Conservation (phyloP, 1,140 invertebrate genomes). For the Pogonomyrmex californicus region DNA sequence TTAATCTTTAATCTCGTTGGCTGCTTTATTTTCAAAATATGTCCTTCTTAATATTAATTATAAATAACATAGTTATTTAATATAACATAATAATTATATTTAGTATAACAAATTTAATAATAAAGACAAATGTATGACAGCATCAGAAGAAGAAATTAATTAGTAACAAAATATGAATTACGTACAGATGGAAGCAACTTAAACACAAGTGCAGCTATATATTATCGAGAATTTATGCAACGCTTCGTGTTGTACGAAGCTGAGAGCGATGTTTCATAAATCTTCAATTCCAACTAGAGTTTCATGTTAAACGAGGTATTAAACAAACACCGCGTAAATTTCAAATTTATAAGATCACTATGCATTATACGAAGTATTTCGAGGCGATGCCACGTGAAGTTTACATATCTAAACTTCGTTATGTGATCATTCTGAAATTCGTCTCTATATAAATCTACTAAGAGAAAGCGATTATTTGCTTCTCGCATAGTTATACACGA, state of each 20-base stretch:
- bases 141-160: background rate
- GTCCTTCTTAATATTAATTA: background rate
- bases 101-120: background rate
- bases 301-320: conserved; percentile 54
- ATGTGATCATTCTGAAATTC: background rate
- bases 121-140: background rate
- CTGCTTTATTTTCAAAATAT: conserved; percentile 11
- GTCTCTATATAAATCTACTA: background rate
- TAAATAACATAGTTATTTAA: background rate
- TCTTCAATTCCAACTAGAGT: conserved; percentile 43
- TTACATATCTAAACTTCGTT: conserved; percentile 47
- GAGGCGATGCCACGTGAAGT: conserved; percentile 20
- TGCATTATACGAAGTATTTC: conserved; percentile 7
- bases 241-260: conserved; percentile 8
- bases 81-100: no score
- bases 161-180: conserved; percentile 15
- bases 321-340: conserved; percentile 50
- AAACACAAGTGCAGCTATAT: background rate
- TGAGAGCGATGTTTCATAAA: conserved; percentile 44
- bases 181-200: background rate
- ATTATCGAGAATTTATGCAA: conserved; percentile 54
- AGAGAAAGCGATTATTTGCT: background rate
- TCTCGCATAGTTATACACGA: background rate
- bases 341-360: conserved; percentile 29
- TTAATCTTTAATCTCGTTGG: background rate